Conservation (phyloP, 2,113 vertebrate species). For the Vimba vimba region DNA sequence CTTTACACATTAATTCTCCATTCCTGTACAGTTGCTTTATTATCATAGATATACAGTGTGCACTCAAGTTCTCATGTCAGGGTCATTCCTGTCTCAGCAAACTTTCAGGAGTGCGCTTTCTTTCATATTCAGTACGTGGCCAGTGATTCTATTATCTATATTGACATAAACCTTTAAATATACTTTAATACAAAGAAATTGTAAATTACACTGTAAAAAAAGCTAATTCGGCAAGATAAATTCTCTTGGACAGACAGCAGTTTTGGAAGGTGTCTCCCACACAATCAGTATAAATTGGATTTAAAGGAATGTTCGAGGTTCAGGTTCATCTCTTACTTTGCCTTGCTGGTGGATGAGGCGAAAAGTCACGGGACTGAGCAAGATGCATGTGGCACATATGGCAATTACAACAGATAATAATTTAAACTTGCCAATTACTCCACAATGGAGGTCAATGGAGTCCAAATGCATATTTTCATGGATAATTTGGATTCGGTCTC, state of each 20-base stretch:
- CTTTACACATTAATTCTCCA: not conserved
- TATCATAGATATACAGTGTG: not conserved
- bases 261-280: not conserved
- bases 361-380: not conserved
- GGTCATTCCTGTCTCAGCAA: not conserved
- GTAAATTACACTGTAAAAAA: not conserved
- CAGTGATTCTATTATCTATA: constrained; percentile 5
- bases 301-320: constrained; percentile 3
- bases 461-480: too few relatives aligned
- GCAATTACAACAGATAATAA: not conserved
- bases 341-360: not conserved
- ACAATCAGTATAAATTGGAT: not conserved
- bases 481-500: too few relatives aligned
- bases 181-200: constrained; percentile 17
- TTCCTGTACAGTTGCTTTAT: not conserved
- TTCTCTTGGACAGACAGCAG: not conserved
- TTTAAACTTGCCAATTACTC: not conserved
- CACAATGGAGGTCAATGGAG: not conserved
- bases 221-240: not conserved
- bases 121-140: not conserved
- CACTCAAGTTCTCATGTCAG: not conserved
- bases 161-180: constrained; percentile 20
- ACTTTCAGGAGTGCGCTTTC: not conserved
- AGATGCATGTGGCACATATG: not conserved
- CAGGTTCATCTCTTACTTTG: not conserved